These are phyloP conservation scores for Heliconius congener DNA, from an alignment of 1,140 invertebrate species.

Conservation along the genomic window DNA sequence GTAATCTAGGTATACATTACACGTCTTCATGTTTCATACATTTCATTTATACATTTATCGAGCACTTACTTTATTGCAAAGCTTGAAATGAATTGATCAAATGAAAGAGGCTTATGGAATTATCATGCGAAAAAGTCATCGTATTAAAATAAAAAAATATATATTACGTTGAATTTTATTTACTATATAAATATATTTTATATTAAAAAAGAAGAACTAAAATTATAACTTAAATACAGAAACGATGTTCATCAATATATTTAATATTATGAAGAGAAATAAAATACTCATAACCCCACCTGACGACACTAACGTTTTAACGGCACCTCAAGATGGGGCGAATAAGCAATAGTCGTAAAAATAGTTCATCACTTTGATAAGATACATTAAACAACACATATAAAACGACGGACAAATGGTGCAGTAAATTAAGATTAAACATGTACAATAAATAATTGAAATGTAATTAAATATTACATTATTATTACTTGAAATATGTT, in stretches of 20 bases:
- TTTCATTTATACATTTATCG: neutral
- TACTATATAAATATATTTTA: too few species aligned
- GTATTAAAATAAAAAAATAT: neutral
- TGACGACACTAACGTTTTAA: conserved; percentile 16
- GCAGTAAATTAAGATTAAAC: neutral
- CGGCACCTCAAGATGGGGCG: conserved; percentile 12
- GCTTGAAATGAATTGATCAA: neutral
- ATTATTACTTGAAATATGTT: neutral
- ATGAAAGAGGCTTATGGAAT: neutral
- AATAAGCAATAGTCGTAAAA: conserved; percentile 29
- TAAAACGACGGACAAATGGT: conserved; percentile 12
- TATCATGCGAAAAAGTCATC: neutral
- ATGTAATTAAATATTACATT: neutral
- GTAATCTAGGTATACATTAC: neutral
- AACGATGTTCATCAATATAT: neutral
- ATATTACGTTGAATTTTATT: too few species aligned
- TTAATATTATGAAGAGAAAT: neutral
- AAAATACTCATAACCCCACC: conserved; percentile 2
- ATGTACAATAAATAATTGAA: neutral
- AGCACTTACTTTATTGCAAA: conserved; percentile 9
- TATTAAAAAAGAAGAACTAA: too few species aligned
- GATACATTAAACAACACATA: conserved; percentile 15
- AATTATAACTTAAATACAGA: neutral
- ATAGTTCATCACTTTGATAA: conserved; percentile 18
- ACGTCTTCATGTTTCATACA: neutral